Evolutionary conservation across 2,888 invertebrate genomes (phyloP).

Genomic region (Marronus borbonicus): DNA sequence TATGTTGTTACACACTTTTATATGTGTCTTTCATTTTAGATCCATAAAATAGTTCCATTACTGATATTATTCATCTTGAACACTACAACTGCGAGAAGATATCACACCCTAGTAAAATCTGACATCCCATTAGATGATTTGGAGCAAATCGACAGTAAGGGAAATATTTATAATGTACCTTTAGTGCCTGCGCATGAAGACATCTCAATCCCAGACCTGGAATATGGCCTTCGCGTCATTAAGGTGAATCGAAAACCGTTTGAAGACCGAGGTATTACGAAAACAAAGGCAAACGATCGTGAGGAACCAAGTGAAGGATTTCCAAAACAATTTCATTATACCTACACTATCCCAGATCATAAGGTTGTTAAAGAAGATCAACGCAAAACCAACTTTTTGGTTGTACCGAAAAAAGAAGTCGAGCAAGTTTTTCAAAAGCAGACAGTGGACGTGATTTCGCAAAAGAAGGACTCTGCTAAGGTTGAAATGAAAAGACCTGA

Average conservation of each 20-base stretch:
- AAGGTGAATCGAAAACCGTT: conserved; percentile 12
- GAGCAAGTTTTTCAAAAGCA: background rate
- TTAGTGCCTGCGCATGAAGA: background rate
- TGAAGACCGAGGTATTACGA: background rate
- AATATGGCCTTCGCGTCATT: conserved; percentile 19
- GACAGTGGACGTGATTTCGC: background rate
- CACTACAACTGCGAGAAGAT: background rate
- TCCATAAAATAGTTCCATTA: background rate
- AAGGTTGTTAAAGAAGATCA: background rate
- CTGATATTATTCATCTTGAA: background rate
- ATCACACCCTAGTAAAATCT: conserved; percentile 18
- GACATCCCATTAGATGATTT: conserved; percentile 1
- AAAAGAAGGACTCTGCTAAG: too few relatives aligned
- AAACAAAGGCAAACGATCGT: background rate
- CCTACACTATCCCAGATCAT: background rate
- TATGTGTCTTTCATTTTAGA: background rate
- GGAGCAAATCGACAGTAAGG: background rate
- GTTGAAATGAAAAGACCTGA: too few relatives aligned
- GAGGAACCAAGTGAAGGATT: too few relatives aligned
- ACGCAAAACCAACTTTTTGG: background rate
- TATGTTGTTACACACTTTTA: background rate
- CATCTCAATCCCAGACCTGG: background rate
- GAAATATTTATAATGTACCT: background rate
- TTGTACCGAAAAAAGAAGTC: conserved; percentile 11
- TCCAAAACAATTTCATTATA: background rate